Percentiles rank a stretch among this genome's conserved stretches.
Conservation (phyloP, 2,888 invertebrate species). For the Baccha elongata region DNA sequence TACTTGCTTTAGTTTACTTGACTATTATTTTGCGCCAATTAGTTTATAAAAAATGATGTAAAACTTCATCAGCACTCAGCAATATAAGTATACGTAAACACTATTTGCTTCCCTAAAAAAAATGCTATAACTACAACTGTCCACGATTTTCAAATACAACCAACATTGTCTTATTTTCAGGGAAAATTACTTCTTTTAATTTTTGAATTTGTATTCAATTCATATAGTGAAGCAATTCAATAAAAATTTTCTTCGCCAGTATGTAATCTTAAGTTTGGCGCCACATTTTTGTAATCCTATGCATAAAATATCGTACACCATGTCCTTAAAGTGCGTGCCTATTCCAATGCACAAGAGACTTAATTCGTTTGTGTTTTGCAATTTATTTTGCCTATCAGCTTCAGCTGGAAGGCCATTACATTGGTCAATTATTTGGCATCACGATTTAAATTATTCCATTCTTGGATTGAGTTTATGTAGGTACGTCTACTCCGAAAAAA, state of each 20-base stretch:
- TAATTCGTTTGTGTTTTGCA: slow-evolving; percentile 50
- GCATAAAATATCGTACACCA: slow-evolving; percentile 46
- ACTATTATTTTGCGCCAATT: too few relatives aligned
- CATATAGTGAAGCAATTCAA: slow-evolving; percentile 19
- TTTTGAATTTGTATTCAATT: slow-evolving; percentile 62
- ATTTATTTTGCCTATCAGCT: slow-evolving; percentile 58
- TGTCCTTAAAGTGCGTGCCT: slow-evolving; percentile 49
- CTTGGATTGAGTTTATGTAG: slow-evolving; percentile 14
- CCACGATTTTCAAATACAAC: too few relatives aligned
- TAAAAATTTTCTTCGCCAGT: neutral
- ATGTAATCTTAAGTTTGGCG: slow-evolving; percentile 50
- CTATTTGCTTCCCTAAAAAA: too few relatives aligned
- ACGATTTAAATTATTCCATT: slow-evolving; percentile 19
- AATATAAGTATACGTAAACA: too few relatives aligned
- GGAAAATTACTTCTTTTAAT: slow-evolving; percentile 27
- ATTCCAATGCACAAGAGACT: slow-evolving; percentile 50
- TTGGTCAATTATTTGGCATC: slow-evolving; percentile 32
- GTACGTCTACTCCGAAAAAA: slow-evolving; percentile 4
- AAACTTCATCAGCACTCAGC: too few relatives aligned
- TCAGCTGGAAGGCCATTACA: slow-evolving; percentile 37
- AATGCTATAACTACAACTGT: too few relatives aligned
- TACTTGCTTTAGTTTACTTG: too few relatives aligned
- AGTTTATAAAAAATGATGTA: too few relatives aligned
- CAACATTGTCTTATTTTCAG: too few relatives aligned
- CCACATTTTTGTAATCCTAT: slow-evolving; percentile 48